Evolutionary conservation across 2,113 vertebrate genomes (phyloP).

Genomic region (Zapornia atra): DNA sequence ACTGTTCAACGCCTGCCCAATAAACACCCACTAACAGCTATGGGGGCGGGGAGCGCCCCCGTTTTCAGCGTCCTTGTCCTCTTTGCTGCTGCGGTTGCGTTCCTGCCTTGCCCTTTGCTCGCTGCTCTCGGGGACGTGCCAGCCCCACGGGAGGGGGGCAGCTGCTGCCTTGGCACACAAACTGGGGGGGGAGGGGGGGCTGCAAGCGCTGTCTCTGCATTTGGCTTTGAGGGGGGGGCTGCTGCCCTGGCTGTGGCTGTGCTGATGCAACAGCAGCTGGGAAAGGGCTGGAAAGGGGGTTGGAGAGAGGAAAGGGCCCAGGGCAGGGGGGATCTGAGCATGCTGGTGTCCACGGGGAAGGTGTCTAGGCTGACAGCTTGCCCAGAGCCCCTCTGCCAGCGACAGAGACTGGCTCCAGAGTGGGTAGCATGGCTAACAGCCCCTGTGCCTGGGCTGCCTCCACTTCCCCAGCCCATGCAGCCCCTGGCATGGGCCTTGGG

Average conservation of each 20-base stretch:
- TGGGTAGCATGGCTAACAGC: neutral
- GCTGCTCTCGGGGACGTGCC: neutral
- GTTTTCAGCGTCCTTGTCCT: slow-evolving; percentile 49
- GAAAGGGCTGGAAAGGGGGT: neutral
- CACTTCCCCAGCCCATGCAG: neutral
- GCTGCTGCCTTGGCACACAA: neutral
- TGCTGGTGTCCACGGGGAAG: accelerated
- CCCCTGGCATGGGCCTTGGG: neutral
- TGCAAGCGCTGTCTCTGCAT: neutral
- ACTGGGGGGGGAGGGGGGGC: too few species aligned
- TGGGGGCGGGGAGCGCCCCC: neutral
- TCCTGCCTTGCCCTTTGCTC: neutral
- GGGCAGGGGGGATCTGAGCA: neutral
- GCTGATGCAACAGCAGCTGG: neutral
- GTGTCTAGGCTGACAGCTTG: neutral
- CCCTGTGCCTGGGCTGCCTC: neutral
- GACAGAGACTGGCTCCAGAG: neutral
- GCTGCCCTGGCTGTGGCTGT: neutral
- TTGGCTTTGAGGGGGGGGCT: neutral
- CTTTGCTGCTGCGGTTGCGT: slow-evolving; percentile 17
- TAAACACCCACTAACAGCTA: slow-evolving; percentile 53
- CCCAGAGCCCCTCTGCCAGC: neutral
- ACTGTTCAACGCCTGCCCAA: slow-evolving; percentile 40
- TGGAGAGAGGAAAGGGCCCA: neutral
- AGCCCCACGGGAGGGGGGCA: accelerated